These are phyloP conservation scores for Diogma glabrata DNA, from an alignment of 2,888 invertebrate genomes.

Conservation along the genomic window DNA sequence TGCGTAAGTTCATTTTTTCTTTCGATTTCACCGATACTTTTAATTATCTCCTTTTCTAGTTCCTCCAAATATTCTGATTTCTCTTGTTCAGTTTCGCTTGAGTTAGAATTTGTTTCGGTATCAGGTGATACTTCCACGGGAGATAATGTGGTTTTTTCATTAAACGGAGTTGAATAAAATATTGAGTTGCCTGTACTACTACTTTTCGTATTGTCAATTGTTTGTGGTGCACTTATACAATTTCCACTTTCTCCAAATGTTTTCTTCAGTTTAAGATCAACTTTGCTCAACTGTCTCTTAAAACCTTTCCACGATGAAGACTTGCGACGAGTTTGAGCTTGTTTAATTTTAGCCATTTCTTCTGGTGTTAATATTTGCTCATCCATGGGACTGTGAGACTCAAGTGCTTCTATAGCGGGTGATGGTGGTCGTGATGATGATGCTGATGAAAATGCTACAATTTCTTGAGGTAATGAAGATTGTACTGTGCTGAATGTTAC, in stretches of 20 bases:
- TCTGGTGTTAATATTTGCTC: conserved; percentile 29
- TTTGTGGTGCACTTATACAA: conserved; percentile 21
- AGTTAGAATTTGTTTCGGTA: conserved; percentile 23
- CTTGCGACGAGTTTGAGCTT: conserved; percentile 42
- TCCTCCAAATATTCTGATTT: conserved; percentile 26
- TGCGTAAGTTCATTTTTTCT: too few relatives aligned
- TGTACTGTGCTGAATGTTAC: conserved; percentile 18
- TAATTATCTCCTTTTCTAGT: conserved; percentile 23
- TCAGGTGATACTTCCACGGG: conserved; percentile 29
- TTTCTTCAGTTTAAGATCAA: conserved; percentile 61
- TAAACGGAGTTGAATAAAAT: conserved; percentile 35
- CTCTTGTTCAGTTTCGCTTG: conserved; percentile 24
- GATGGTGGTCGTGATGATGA: conserved; percentile 38
- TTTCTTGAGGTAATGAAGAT: conserved; percentile 20
- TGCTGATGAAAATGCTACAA: conserved; percentile 33
- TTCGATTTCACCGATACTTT: conserved; percentile 18
- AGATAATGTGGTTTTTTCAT: conserved; percentile 27
- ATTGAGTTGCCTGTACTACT: conserved; percentile 25
- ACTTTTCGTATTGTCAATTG: conserved; percentile 25
- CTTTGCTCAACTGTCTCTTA: conserved; percentile 71
- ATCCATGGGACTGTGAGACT: conserved; percentile 25
- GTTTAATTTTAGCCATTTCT: conserved; percentile 35
- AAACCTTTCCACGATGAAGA: conserved; percentile 61
- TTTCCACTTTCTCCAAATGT: conserved; percentile 42
- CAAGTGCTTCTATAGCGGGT: conserved; percentile 38